phyloP scores from a whole-genome alignment of 2,888 invertebrate genomes.

The Nysson spinosus region DNA sequence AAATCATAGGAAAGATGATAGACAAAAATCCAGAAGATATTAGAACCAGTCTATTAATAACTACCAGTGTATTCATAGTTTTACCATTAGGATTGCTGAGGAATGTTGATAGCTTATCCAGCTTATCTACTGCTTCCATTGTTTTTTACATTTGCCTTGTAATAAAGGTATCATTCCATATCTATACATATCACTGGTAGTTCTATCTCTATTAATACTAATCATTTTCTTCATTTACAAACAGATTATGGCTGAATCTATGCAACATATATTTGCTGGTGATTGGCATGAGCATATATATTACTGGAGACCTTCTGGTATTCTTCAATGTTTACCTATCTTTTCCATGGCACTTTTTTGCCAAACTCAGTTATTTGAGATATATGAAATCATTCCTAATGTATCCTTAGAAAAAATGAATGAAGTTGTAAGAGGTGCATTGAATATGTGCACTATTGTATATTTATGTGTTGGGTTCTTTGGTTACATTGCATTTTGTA shows the following conservation, averaged over 20 bases:
- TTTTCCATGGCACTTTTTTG: slow-evolving; percentile 98
- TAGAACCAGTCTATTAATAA: slow-evolving; percentile 84
- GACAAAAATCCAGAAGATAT: slow-evolving; percentile 83
- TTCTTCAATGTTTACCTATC: slow-evolving; percentile 95
- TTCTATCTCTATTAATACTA: slow-evolving; percentile 3
- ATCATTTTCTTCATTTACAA: slow-evolving; percentile 35
- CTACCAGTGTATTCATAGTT: slow-evolving; percentile 88
- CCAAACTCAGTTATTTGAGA: slow-evolving; percentile 97
- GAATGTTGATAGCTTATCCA: slow-evolving; percentile 93
- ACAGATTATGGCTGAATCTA: slow-evolving; percentile 89
- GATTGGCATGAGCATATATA: slow-evolving; percentile 87
- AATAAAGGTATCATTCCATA: slow-evolving; percentile 82
- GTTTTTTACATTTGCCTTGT: slow-evolving; percentile 94
- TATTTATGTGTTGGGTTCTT: slow-evolving; percentile 95
- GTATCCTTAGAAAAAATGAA: slow-evolving; percentile 94
- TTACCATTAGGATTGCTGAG: slow-evolving; percentile 92
- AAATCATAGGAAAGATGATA: slow-evolving; percentile 89
- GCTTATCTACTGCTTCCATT: slow-evolving; percentile 93
- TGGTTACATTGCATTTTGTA: slow-evolving; percentile 94
- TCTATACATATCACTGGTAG: not conserved
- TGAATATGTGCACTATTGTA: slow-evolving; percentile 93
- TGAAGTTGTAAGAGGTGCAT: slow-evolving; percentile 90
- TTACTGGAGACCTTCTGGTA: slow-evolving; percentile 90
- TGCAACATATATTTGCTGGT: slow-evolving; percentile 84
- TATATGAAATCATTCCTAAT: slow-evolving; percentile 93